These are phyloP conservation scores for Archilochus colubris DNA, from an alignment of 2,113 vertebrate species.

Conservation along the genomic window DNA sequence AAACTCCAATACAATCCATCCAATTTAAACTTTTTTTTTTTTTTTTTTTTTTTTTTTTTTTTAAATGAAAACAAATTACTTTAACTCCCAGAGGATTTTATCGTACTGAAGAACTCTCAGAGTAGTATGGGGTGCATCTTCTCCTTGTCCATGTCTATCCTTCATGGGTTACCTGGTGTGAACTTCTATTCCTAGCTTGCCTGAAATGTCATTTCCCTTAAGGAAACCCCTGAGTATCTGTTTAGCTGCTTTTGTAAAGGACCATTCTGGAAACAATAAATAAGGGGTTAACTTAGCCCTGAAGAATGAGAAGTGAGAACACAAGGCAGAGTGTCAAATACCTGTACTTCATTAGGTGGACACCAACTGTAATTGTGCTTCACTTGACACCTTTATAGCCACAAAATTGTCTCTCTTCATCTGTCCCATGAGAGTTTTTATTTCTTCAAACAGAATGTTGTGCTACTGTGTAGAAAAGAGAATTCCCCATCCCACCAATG, in stretches of 20 bases:
- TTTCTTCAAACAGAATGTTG: conserved; percentile 28
- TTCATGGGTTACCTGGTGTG: neutral
- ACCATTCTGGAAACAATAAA: neutral
- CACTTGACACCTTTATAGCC: conserved; percentile 39
- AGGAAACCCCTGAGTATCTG: neutral
- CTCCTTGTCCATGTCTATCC: neutral
- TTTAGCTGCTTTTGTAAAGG: neutral
- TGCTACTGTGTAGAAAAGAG: neutral
- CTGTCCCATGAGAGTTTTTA: neutral
- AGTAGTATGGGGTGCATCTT: neutral
- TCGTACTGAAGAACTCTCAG: neutral
- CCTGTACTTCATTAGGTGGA: neutral
- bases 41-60: neutral
- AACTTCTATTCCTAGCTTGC: neutral
- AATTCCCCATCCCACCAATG: conserved; percentile 6
- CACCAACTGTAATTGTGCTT: neutral
- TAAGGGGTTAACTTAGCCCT: neutral
- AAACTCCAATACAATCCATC: neutral
- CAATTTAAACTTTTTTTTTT: neutral
- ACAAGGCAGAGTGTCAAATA: conserved; percentile 23
- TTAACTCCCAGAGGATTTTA: neutral
- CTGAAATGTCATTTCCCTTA: neutral
- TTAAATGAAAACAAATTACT: neutral
- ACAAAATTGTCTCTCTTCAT: neutral
- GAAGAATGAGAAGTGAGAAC: neutral